phyloP scores from a whole-genome alignment of 2,113 vertebrate genomes.

The Natator depressus region DNA sequence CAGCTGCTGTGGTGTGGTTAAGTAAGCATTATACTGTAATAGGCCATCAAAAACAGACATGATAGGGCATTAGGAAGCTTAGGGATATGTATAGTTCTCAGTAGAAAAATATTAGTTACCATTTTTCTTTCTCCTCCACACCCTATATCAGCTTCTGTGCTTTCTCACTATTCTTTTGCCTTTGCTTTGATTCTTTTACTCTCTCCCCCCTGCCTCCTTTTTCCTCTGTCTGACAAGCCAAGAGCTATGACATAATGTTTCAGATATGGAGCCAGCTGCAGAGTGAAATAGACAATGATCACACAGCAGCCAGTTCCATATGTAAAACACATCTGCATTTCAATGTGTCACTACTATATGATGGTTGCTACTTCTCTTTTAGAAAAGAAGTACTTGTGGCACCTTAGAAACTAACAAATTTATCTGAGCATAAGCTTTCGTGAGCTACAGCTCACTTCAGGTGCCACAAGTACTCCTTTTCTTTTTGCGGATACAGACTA shows the following conservation, averaged over 20 bases:
- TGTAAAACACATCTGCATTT: neutral
- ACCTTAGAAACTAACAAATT: no score
- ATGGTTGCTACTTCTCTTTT: neutral
- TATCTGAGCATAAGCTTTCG: no score
- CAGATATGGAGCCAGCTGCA: neutral
- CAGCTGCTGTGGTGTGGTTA: neutral
- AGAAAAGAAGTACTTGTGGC: no score
- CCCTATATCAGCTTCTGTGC: neutral
- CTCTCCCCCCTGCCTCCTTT: neutral
- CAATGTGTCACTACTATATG: neutral
- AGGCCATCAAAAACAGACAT: conserved; percentile 60
- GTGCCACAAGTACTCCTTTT: no score
- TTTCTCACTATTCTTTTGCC: neutral
- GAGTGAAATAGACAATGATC: neutral
- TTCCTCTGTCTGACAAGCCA: neutral
- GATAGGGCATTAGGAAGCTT: conserved; percentile 31
- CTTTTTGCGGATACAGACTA: no score
- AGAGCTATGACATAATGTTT: conserved; percentile 4
- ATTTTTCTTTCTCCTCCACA: neutral
- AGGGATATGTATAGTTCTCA: conserved; percentile 7
- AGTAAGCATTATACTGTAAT: conserved; percentile 2
- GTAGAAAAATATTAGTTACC: neutral
- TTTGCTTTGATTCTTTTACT: neutral
- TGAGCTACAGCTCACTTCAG: no score
- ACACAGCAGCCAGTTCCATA: neutral